These are phyloP conservation scores for Phalera bucephala DNA, from an alignment of 2,888 invertebrate genomes.

Conservation along the genomic window DNA sequence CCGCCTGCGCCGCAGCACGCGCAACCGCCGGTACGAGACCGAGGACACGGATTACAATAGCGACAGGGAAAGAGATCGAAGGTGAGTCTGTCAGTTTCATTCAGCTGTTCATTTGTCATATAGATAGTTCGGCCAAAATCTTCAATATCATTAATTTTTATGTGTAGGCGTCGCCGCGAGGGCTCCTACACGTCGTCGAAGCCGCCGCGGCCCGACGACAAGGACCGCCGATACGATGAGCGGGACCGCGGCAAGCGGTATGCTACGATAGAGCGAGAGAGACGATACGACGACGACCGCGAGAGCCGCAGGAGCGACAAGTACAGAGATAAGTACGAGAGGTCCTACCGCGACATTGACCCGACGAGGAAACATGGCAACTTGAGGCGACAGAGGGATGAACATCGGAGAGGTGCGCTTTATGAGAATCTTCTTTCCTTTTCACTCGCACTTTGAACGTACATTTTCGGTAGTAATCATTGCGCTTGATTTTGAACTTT, in stretches of 20 bases:
- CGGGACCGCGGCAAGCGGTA: conserved; percentile 52
- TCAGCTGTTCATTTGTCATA: no score
- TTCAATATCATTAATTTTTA: conserved; percentile 1
- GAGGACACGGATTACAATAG: conserved; percentile 88
- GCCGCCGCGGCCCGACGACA: conserved; percentile 67
- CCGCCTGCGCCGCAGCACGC: conserved; percentile 57
- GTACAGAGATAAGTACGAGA: conserved; percentile 48
- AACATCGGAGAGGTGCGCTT: conserved; percentile 45
- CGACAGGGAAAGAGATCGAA: conserved; percentile 83
- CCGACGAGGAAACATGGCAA: conserved; percentile 56
- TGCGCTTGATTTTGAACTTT: no score
- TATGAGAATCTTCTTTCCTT: no score
- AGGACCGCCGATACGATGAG: conserved; percentile 58
- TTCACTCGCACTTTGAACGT: no score
- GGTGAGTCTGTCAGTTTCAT: no score
- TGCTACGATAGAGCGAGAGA: conserved; percentile 58
- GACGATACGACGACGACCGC: conserved; percentile 51
- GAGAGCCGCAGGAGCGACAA: conserved; percentile 38
- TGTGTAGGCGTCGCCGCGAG: conserved; percentile 72
- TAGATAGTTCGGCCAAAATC: no score
- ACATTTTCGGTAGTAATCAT: no score
- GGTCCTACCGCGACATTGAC: conserved; percentile 67
- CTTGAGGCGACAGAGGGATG: conserved; percentile 51
- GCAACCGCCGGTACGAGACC: conserved; percentile 82
- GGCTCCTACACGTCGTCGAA: conserved; percentile 72